phyloP scores from a whole-genome alignment of 1,140 invertebrate genomes.

The Pachypeltis micranthus region DNA sequence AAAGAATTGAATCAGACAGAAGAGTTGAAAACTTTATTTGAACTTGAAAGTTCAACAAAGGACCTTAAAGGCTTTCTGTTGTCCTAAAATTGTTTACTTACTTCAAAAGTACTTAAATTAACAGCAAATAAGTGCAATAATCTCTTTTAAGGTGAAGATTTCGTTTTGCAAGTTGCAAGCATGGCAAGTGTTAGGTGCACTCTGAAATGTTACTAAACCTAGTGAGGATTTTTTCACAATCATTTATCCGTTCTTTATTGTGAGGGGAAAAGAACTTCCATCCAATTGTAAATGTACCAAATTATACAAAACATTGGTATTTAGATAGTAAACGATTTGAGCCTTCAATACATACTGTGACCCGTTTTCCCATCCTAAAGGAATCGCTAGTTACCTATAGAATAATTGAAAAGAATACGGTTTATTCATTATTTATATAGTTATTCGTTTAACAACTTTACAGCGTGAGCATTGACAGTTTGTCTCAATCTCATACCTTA shows the following conservation, averaged over 20 bases:
- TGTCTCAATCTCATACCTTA: no score
- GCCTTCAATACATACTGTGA: slow-evolving; percentile 1
- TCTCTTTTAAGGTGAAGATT: not conserved
- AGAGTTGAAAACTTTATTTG: no score
- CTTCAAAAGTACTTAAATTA: not conserved
- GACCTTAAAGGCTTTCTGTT: not conserved
- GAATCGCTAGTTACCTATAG: slow-evolving; percentile 8
- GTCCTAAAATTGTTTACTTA: slow-evolving; percentile 8
- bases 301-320: not conserved
- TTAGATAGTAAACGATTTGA: slow-evolving; percentile 5
- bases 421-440: no score
- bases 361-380: not conserved
- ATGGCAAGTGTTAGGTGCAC: not conserved
- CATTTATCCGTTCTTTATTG: no score
- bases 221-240: no score
- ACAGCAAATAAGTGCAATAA: slow-evolving; percentile 16
- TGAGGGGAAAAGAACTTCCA: not conserved
- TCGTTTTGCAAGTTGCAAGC: not conserved
- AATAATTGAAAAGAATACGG: not conserved
- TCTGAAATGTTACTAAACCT: no score
- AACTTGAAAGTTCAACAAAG: not conserved
- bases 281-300: not conserved
- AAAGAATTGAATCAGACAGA: no score
- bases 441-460: no score
- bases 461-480: no score